Evolutionary conservation across 2,113 vertebrate genomes (phyloP).

Genomic region (Albula goreensis): DNA sequence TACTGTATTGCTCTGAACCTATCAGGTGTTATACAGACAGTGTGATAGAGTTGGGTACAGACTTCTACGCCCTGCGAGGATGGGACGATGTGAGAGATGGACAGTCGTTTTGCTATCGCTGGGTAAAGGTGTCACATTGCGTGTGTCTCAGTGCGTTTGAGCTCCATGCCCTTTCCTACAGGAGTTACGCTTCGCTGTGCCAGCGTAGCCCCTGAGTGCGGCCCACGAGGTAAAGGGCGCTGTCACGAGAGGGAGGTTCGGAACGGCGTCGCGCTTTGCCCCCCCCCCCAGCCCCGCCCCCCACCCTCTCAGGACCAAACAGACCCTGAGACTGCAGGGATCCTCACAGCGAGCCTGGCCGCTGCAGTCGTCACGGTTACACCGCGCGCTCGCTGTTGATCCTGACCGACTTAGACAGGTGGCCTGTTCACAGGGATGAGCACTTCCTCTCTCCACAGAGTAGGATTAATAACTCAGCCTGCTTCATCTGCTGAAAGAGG

Average conservation of each 20-base stretch:
- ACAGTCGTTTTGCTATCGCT: not conserved
- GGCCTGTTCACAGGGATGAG: not conserved
- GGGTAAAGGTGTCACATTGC: not conserved
- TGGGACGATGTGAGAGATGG: too few relatives aligned
- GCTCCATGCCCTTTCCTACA: not conserved
- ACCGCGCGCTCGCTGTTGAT: not conserved
- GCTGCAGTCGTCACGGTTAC: not conserved
- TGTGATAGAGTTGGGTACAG: too few relatives aligned
- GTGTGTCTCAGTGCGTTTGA: not conserved
- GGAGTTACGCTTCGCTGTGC: not conserved
- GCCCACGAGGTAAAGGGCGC: not conserved
- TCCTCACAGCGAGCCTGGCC: not conserved
- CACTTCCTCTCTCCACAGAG: not conserved
- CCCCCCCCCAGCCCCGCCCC: too few relatives aligned
- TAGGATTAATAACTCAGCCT: conserved; percentile 22
- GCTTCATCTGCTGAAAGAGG: conserved; percentile 23
- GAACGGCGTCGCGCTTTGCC: too few relatives aligned
- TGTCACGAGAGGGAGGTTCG: not conserved
- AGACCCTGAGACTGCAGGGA: not conserved
- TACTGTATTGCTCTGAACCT: too few relatives aligned
- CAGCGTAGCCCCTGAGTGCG: not conserved
- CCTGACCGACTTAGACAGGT: not conserved
- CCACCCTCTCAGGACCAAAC: not conserved
- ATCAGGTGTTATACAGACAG: too few relatives aligned
- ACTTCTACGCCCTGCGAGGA: too few relatives aligned